Evolutionary conservation across 1,140 invertebrate genomes (phyloP), one percentile per base, ranked within the genome.

Genomic region (Drosophila repleta): DNA sequence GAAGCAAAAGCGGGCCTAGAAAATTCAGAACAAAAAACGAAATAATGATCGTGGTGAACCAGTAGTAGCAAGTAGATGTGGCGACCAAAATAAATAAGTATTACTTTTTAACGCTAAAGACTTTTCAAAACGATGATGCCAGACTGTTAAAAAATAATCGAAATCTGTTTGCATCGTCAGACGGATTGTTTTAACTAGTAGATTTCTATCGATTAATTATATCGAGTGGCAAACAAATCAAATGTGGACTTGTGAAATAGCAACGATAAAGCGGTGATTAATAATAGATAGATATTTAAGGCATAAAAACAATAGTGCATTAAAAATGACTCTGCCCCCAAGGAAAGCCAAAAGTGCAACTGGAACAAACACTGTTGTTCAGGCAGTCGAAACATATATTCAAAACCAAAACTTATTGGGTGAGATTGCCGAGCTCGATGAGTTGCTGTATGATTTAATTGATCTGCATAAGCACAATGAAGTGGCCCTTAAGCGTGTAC

Each of bases 331-430:
- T 5, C n/a, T 85, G 45, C 60, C 60, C 5, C 26, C 58, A 5
- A 88, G 70, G n/a, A 88, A 68, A 67, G 66, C 71, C 32, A 85
- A 66, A 26, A 78, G 78, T 20, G 20, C 67, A 4, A 85, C 82
- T 8, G 49, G 52, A 13, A 82, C 78, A 0, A 67, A 85, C 21
- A 83, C 79, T 0, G 83, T 87, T 18, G 83, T 88, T 2, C 66
- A 83, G 51, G 75, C 67, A 7, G 24, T 87, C 6, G 83, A 87
- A 6, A 52, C 48, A 0, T 87, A 74, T 52, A 87, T 87, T 15
- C 83, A 83, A 13, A 87, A 87, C 32, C 79, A 87, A 52, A 87
- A 87, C 53, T 24, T 88, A n/a, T 51, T 88, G 17, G 83, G 83
- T 1, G 79, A 83, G 7, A 56, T 87, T 2, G 83, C 83, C 13